These are phyloP conservation scores for Donacobius atricapilla DNA, from an alignment of 2,113 vertebrate genomes.

Conservation along the genomic window DNA sequence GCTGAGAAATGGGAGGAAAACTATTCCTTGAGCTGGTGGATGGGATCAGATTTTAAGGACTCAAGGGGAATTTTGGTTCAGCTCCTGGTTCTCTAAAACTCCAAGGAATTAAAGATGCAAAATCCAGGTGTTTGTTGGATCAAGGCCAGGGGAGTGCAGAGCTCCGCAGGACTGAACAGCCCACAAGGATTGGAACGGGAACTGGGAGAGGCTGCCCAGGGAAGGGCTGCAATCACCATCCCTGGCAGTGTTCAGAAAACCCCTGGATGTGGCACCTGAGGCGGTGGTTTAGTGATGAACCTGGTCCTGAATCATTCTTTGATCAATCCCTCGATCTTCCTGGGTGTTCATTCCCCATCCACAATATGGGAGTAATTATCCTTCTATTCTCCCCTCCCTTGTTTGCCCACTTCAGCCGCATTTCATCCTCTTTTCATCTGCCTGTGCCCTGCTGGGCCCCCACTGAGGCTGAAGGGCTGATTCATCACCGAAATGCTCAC, in stretches of 20 bases:
- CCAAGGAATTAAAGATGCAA: not conserved
- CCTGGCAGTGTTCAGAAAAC: not conserved
- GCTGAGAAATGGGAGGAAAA: not conserved
- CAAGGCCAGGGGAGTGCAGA: not conserved
- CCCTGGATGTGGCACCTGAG: not conserved
- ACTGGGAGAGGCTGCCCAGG: not conserved
- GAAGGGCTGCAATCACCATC: not conserved
- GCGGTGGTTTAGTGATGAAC: not conserved
- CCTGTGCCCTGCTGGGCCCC: not conserved
- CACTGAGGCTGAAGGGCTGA: not conserved
- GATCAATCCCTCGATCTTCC: not conserved
- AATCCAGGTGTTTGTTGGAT: not conserved
- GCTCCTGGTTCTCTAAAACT: not conserved
- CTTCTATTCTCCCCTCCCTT: not conserved
- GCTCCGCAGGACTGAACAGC: not conserved
- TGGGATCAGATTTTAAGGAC: not conserved
- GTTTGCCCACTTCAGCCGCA: not conserved
- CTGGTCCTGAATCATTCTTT: rapidly evolving
- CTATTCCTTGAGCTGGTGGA: not conserved
- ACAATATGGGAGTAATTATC: not conserved
- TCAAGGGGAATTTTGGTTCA: not conserved
- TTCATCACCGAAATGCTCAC: rapidly evolving
- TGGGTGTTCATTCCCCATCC: not conserved
- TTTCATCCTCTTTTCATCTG: not conserved
- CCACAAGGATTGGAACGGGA: not conserved